Evolutionary conservation across 1,140 invertebrate genomes (phyloP), one percentile per base, ranked within the genome.

Genomic region (Pseudomyrmex sp.): DNA sequence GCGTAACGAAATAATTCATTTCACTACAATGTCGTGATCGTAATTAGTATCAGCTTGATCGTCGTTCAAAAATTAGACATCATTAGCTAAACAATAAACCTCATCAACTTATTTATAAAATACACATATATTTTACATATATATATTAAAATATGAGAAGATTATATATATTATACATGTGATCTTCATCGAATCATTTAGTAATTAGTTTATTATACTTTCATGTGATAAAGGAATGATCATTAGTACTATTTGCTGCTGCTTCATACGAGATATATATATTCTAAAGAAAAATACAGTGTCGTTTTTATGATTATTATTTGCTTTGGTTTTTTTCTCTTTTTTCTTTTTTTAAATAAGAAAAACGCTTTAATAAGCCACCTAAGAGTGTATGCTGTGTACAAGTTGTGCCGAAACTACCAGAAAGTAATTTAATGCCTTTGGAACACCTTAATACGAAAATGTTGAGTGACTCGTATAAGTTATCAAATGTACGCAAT

Each of bases 161-260:
- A 82, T 82, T 75, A 63, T 75, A 84, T 23, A 85, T 50, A 59
- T 74, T 20, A 56, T 35, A 35, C 35, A 35, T 35, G 35, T 35
- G 35, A 35, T 35, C 35, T 74, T 86, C 76, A 79, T 69, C 76
- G 62, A 86, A 80, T 85, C 26, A 48, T 85, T 84, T 69, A 87
- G 82, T 54, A 48, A 82, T 84, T 69, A 87, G 82, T 54, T 74
- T 85, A 35, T 35, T 35, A 35, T 82, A 76, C 76, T 86, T 85
- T 86, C 85, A 85, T 83, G 74, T 74, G 84, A 70, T 63, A 86
- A 87, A 82, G 86, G 86, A 87, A 87, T 87, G 86, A 86, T 87
- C 74, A 74, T 87, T 87, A 86, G 62, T 83, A 72, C 74, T 83
- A 76, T 26, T 46, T 62, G 62, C 35, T 66, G 46, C 20, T 69